Evolutionary conservation across 2,797 vertebrate genomes (phyloP).

Genomic region (Manis pentadactyla): DNA sequence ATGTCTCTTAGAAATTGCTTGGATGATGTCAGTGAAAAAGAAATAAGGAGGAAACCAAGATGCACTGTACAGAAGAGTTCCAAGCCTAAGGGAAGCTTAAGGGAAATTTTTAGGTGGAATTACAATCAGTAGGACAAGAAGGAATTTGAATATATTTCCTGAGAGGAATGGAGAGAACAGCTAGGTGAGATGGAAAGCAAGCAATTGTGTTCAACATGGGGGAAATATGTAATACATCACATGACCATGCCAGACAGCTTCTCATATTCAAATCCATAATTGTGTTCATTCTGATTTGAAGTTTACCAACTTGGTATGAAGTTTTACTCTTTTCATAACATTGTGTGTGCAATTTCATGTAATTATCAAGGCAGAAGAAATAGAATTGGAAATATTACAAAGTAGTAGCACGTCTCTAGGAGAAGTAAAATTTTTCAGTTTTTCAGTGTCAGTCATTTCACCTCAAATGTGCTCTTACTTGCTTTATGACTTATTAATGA

Average conservation of each 20-base stretch:
- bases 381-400: background rate
- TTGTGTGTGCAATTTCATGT: background rate
- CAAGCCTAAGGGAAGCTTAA: background rate
- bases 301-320: background rate
- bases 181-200: background rate
- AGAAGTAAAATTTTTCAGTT: background rate
- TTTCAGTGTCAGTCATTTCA: conserved; percentile 38
- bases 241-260: background rate
- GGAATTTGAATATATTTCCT: background rate
- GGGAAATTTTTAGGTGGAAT: background rate
- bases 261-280: background rate
- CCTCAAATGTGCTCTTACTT: background rate
- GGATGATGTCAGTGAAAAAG: background rate
- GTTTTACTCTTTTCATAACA: background rate
- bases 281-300: background rate
- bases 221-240: background rate
- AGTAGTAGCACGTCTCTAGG: background rate
- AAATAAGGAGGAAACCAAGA: background rate
- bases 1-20: background rate
- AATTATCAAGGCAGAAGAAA: conserved; percentile 33
- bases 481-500: conserved; percentile 26
- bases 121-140: background rate
- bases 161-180: background rate
- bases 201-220: background rate
- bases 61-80: background rate